Percentiles rank a stretch among this genome's conserved stretches.
Evolutionary conservation across 23 tunicate species (phyloP).

Genomic region (Aplidium turbinatum): DNA sequence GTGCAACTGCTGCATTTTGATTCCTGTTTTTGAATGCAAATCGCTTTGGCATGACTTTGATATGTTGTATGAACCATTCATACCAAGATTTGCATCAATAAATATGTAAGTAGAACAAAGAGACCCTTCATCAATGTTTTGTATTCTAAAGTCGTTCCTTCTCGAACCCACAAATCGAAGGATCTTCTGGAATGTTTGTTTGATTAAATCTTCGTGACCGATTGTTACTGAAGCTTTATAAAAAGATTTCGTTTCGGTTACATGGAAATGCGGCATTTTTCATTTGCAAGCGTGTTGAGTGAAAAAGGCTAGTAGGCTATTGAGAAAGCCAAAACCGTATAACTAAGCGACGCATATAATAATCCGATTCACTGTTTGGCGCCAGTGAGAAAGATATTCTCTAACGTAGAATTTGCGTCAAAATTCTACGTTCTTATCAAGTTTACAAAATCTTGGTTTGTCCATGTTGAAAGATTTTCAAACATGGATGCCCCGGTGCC

Average conservation of each 20-base stretch:
- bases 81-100: conserved; percentile 23
- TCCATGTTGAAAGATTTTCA: no score
- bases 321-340: no score
- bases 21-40: conserved; percentile 15
- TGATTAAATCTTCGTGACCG: conserved; percentile 11
- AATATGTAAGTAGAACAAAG: conserved; percentile 7
- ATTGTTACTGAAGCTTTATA: conserved; percentile 30
- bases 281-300: no score
- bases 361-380: no score
- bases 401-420: no score
- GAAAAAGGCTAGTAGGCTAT: no score
- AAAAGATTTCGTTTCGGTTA: conserved; percentile 3
- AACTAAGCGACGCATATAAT: no score
- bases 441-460: no score
- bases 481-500: no score
- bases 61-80: conserved; percentile 23
- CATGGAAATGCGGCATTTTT: conserved; percentile 14
- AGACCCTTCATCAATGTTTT: conserved; percentile 14
- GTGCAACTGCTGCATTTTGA: conserved; percentile 23
- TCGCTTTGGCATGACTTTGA: conserved; percentile 17
- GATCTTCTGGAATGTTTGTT: neutral
- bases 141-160: conserved; percentile 18
- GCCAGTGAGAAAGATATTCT: no score
- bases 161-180: conserved; percentile 8
- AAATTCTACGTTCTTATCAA: no score